Evolutionary conservation across 1,140 invertebrate species (phyloP).

Genomic region (Ips nitidus): DNA sequence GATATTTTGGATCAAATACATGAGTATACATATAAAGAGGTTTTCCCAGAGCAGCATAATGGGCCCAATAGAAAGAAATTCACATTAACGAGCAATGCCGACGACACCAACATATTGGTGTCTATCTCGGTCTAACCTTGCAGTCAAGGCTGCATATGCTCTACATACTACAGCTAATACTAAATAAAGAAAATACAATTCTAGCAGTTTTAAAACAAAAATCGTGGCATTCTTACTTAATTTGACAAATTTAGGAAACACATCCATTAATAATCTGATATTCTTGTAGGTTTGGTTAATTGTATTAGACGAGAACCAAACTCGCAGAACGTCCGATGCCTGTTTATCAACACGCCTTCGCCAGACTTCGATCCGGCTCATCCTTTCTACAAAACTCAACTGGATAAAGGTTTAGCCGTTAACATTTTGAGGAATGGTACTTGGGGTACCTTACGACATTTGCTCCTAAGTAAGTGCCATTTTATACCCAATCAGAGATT

Average conservation of each 20-base stretch:
- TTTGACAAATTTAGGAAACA: not conserved
- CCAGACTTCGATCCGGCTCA: constrained; percentile 65
- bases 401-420: constrained; percentile 63
- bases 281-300: constrained; percentile 67
- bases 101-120: not conserved
- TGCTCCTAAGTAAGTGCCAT: constrained; percentile 28
- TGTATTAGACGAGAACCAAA: constrained; percentile 71
- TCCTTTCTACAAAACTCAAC: constrained; percentile 62
- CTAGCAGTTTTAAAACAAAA: not conserved
- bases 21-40: too few relatives aligned
- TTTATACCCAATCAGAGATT: not conserved
- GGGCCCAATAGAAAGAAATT: too few relatives aligned
- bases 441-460: constrained; percentile 65
- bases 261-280: not conserved
- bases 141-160: not conserved
- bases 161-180: not conserved
- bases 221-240: not conserved
- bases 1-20: too few relatives aligned
- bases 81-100: not conserved
- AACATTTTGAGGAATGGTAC: constrained; percentile 64
- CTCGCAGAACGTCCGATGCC: constrained; percentile 61
- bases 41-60: too few relatives aligned
- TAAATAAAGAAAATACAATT: not conserved
- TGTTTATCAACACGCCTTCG: constrained; percentile 67
- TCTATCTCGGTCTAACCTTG: not conserved